A percentile compares a stretch with the other conserved stretches of the same genome.
These are phyloP conservation scores for Sinelater perroti DNA, from an alignment of 2,888 invertebrate genomes.

Conservation along the genomic window DNA sequence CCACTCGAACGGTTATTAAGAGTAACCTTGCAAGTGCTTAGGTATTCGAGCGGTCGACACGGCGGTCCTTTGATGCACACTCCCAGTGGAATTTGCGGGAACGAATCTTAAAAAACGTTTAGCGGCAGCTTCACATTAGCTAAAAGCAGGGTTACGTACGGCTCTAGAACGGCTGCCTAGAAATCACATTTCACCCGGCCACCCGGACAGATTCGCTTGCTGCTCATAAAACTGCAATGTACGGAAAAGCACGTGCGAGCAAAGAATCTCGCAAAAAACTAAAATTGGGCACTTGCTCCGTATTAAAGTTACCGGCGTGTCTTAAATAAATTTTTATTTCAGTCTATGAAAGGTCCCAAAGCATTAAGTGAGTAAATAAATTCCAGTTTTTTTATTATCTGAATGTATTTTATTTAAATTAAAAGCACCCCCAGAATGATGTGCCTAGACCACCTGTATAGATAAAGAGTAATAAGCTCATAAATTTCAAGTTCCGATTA, in stretches of 20 bases:
- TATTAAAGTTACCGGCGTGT: too few relatives aligned
- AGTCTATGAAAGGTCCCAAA: too few relatives aligned
- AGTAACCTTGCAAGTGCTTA: slow-evolving; percentile 21
- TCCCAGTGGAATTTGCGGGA: background rate
- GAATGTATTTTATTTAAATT: too few relatives aligned
- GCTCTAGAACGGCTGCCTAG: background rate
- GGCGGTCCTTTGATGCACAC: background rate
- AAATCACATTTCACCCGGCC: slow-evolving; percentile 1
- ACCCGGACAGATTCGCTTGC: background rate
- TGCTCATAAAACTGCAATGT: background rate
- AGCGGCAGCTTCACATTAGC: slow-evolving; percentile 1
- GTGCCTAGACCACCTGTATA: too few relatives aligned
- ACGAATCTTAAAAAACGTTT: background rate
- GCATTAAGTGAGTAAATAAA: too few relatives aligned
- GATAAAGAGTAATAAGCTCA: too few relatives aligned
- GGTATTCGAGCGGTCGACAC: background rate
- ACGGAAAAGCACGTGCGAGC: background rate
- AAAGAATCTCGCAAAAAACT: too few relatives aligned
- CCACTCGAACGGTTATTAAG: slow-evolving; percentile 24
- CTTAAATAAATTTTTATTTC: too few relatives aligned
- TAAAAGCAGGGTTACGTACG: background rate
- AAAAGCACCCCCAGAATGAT: too few relatives aligned
- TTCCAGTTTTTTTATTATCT: too few relatives aligned
- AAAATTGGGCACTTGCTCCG: too few relatives aligned
- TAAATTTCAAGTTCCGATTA: too few relatives aligned